phyloP scores from a whole-genome alignment of 2,113 vertebrate genomes.

The Psilopsiagon aymara region DNA sequence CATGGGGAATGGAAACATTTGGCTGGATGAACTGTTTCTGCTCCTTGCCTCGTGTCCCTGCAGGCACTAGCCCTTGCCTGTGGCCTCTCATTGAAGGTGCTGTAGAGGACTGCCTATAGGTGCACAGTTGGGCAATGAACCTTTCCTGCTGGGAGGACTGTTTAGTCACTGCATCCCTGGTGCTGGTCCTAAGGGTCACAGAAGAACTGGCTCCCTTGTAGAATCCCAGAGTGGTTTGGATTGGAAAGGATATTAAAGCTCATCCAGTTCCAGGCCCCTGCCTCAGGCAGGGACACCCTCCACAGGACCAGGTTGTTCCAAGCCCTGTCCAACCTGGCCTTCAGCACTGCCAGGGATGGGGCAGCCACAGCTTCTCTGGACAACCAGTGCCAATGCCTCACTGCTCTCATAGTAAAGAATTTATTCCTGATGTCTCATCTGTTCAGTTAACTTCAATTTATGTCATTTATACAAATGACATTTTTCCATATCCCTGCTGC shows the following conservation, averaged over 20 bases:
- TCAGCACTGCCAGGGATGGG: background rate
- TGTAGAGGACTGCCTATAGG: background rate
- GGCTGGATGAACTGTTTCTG: conserved; percentile 33
- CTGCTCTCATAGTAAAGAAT: background rate
- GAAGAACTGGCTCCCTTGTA: background rate
- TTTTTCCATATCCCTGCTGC: background rate
- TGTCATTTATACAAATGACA: background rate
- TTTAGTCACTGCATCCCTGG: background rate
- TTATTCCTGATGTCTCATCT: background rate
- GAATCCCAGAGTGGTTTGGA: background rate
- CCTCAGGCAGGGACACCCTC: background rate
- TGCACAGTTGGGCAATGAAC: background rate
- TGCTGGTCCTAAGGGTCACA: background rate
- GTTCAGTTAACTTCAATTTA: background rate
- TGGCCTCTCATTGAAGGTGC: background rate
- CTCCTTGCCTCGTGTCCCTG: conserved; percentile 19
- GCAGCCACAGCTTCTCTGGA: background rate
- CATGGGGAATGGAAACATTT: conserved; percentile 76
- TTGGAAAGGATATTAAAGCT: background rate
- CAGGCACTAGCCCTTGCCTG: background rate
- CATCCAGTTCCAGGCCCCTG: background rate
- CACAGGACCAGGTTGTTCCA: background rate
- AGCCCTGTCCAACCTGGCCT: background rate
- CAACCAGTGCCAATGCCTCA: background rate
- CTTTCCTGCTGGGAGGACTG: background rate